phyloP scores from a whole-genome alignment of 2,797 vertebrate species.

The Cercopithecus hamlyni region DNA sequence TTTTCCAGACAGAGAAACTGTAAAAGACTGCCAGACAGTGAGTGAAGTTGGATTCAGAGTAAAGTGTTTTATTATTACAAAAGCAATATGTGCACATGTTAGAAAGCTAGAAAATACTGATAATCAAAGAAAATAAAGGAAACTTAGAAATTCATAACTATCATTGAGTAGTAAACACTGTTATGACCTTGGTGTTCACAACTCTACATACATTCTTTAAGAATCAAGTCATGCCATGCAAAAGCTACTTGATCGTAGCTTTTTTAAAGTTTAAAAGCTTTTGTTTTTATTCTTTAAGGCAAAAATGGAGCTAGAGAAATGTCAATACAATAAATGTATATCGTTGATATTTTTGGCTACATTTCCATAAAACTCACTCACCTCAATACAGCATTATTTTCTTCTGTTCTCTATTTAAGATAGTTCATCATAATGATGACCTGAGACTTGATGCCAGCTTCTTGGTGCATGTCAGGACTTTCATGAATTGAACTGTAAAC shows the following conservation, averaged over 20 bases:
- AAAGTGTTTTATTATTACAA: constrained; percentile 9
- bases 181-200: neutral
- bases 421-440: neutral
- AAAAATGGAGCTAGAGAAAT: neutral
- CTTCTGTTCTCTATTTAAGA: neutral
- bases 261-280: neutral
- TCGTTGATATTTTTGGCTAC: neutral
- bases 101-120: neutral
- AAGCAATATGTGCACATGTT: neutral
- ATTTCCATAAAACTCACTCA: neutral
- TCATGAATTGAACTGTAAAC: neutral
- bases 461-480: neutral
- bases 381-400: neutral
- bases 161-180: neutral
- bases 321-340: neutral
- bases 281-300: constrained; percentile 13
- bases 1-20: neutral
- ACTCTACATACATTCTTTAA: neutral
- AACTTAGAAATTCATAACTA: neutral
- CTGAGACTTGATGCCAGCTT: neutral
- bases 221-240: neutral
- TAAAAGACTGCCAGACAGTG: neutral
- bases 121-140: neutral
- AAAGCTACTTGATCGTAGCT: neutral
- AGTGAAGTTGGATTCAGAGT: neutral